These are phyloP conservation scores for Chrysotoxum bicinctum DNA, from an alignment of 2,888 invertebrate species.

Conservation along the genomic window DNA sequence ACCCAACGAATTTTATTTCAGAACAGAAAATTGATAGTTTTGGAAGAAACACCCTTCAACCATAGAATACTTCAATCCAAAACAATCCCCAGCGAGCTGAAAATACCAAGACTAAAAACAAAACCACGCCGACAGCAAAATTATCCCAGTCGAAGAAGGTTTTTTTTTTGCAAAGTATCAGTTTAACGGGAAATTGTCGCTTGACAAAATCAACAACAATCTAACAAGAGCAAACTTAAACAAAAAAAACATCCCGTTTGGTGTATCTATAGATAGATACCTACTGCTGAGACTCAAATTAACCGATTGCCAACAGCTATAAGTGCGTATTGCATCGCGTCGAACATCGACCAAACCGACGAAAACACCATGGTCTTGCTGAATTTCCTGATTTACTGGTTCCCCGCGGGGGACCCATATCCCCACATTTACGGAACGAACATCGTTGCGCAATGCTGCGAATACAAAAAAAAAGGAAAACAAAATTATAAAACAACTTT, in stretches of 20 bases:
- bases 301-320: conserved; percentile 57
- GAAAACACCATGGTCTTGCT: conserved; percentile 16
- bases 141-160: neutral
- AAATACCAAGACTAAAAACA: neutral
- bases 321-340: conserved; percentile 65
- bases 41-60: neutral
- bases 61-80: neutral
- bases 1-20: too few relatives aligned
- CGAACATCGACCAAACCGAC: conserved; percentile 1
- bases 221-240: conserved; percentile 31
- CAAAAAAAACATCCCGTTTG: conserved; percentile 10
- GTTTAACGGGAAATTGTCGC: conserved; percentile 65
- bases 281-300: conserved; percentile 38
- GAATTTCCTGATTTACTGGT: conserved; percentile 55
- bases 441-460: conserved; percentile 57
- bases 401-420: neutral
- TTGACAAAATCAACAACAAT: conserved; percentile 65
- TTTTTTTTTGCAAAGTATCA: conserved; percentile 1
- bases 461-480: conserved; percentile 5
- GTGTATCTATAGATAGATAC: neutral
- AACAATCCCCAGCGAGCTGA: conserved; percentile 6
- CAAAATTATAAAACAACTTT: conserved; percentile 4
- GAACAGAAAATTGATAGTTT: too few relatives aligned
- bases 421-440: conserved; percentile 3
- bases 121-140: neutral